phyloP scores from a whole-genome alignment of 2,113 vertebrate species.

The Ptyas mucosa region DNA sequence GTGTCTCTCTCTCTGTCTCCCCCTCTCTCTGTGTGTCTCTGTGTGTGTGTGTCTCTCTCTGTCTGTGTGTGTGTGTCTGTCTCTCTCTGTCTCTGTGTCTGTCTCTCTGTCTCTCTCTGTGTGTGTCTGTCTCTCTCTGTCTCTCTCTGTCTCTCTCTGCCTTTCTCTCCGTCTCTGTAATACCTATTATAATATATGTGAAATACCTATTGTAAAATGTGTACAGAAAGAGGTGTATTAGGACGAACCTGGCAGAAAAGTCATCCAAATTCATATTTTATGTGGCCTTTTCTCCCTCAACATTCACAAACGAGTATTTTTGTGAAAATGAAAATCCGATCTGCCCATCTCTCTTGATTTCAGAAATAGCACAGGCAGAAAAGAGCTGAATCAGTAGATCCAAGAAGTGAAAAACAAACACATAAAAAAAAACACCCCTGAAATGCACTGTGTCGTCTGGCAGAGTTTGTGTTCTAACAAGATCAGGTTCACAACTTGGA shows the following conservation, averaged over 20 bases:
- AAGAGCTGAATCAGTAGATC: not conserved
- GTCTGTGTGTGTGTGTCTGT: too few relatives aligned
- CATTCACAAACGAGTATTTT: not conserved
- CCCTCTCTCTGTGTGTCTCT: rapidly evolving
- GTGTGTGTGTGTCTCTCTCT: too few relatives aligned
- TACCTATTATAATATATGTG: too few relatives aligned
- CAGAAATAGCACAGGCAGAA: not conserved
- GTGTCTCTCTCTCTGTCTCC: too few relatives aligned
- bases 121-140: too few relatives aligned
- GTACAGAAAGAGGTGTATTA: not conserved
- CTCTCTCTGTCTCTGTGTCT: too few relatives aligned
- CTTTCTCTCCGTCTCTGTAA: too few relatives aligned
- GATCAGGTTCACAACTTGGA: not conserved
- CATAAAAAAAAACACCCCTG: not conserved
- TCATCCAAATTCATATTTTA: not conserved
- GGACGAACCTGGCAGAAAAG: not conserved
- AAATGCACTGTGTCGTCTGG: not conserved
- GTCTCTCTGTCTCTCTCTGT: too few relatives aligned
- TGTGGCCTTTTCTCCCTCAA: not conserved
- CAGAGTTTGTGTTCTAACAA: not conserved
- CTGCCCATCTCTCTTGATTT: not conserved
- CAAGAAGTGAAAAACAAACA: not conserved
- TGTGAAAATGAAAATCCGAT: not conserved
- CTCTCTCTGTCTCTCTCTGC: too few relatives aligned
- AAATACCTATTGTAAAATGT: not conserved